Evolutionary conservation across 2,888 invertebrate species (phyloP).

Genomic region (Pseudoips prasinana): DNA sequence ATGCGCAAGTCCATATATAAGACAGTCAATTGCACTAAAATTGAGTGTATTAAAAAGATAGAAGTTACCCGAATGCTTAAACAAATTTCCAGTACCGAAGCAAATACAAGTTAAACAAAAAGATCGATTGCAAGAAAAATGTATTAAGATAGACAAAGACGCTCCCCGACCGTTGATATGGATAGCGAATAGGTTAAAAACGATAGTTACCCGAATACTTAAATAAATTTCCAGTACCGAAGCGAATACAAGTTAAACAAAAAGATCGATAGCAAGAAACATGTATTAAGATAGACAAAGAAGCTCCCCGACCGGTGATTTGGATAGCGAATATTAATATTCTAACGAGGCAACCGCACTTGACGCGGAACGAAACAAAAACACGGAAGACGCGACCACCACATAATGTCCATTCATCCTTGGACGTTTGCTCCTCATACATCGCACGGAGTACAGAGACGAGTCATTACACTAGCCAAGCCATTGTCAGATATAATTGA

Average conservation of each 20-base stretch:
- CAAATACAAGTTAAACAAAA: too few relatives aligned
- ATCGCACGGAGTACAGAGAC: constrained; percentile 30
- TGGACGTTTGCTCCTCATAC: constrained; percentile 42
- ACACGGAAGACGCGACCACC: constrained; percentile 66
- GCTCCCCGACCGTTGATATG: constrained; percentile 34
- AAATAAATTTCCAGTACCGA: too few relatives aligned
- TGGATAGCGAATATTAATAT: constrained; percentile 67
- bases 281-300: too few relatives aligned
- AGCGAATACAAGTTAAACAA: too few relatives aligned
- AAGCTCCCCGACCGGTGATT: constrained; percentile 34
- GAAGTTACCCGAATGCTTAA: too few relatives aligned
- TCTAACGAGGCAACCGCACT: constrained; percentile 60
- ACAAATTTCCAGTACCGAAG: too few relatives aligned
- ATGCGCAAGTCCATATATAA: too few relatives aligned
- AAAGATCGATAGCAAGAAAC: constrained; percentile 43
- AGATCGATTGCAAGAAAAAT: constrained; percentile 39
- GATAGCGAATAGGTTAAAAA: constrained; percentile 55
- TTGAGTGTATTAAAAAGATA: too few relatives aligned
- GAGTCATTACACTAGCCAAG: constrained; percentile 15
- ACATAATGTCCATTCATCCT: constrained; percentile 69
- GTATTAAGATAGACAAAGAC: constrained; percentile 45
- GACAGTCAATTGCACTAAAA: too few relatives aligned
- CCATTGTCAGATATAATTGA: constrained; percentile 37
- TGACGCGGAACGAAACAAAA: constrained; percentile 67
- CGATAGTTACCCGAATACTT: too few relatives aligned